Evolutionary conservation across 2,113 vertebrate species (phyloP).

Genomic region (Atrichornis clamosus): DNA sequence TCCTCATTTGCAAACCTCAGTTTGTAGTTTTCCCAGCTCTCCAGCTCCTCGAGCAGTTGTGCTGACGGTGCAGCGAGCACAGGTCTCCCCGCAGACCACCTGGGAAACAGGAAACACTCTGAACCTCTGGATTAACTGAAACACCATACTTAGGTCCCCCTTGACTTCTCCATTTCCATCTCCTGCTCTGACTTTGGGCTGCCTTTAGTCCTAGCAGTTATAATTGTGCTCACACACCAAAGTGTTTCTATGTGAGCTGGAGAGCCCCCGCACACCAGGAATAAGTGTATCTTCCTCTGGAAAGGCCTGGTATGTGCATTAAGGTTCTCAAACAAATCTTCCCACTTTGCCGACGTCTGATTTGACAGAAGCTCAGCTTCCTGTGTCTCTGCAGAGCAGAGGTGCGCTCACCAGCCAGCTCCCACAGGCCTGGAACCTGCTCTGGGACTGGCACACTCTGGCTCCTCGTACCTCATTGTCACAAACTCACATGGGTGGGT

Average conservation of each 20-base stretch:
- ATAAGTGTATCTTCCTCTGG: neutral
- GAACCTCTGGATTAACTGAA: slow-evolving; percentile 43
- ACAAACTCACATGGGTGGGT: neutral
- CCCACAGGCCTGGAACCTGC: neutral
- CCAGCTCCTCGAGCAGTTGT: neutral
- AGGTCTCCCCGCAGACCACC: slow-evolving; percentile 41
- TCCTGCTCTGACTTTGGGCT: neutral
- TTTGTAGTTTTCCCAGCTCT: neutral
- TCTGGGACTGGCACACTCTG: neutral
- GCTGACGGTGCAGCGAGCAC: slow-evolving; percentile 9
- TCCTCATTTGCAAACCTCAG: neutral
- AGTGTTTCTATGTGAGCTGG: neutral
- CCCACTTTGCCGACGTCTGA: neutral
- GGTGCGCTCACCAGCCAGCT: neutral
- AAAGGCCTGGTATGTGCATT: neutral
- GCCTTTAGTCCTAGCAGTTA: neutral
- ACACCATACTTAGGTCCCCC: neutral
- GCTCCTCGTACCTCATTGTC: neutral
- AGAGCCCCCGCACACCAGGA: neutral
- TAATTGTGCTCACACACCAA: neutral
- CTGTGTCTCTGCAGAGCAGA: neutral
- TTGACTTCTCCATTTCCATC: slow-evolving; percentile 45
- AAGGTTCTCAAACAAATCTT: neutral
- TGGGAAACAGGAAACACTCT: slow-evolving; percentile 24
- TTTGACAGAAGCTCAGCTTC: neutral